phyloP scores from a whole-genome alignment of 2,113 vertebrate genomes.

The Sinocyclocheilus rhinocerous region DNA sequence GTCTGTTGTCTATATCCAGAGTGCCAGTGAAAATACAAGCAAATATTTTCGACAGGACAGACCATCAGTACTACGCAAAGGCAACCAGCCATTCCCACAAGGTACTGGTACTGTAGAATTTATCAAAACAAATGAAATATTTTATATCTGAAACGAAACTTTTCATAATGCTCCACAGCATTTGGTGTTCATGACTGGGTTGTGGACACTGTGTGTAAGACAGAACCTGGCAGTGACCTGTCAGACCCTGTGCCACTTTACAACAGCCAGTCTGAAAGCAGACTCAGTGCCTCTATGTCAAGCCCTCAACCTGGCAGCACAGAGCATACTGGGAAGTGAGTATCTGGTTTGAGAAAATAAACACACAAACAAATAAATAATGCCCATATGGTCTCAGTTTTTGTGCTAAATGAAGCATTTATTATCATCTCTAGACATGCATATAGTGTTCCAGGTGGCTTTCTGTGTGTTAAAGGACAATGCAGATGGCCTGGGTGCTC shows the following conservation, averaged over 20 bases:
- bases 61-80: conserved; percentile 62
- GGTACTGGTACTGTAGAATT: conserved; percentile 33
- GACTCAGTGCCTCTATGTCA: too few relatives aligned
- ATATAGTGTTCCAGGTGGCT: conserved; percentile 39
- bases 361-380: neutral
- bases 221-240: conserved; percentile 37
- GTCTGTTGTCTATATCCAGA: conserved; percentile 50
- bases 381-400: neutral
- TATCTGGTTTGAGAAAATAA: neutral
- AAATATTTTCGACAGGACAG: conserved; percentile 55
- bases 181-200: conserved; percentile 6
- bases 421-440: conserved; percentile 34
- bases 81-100: conserved; percentile 52
- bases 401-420: neutral
- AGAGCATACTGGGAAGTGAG: conserved; percentile 39
- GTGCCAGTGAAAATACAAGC: conserved; percentile 44
- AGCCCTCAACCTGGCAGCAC: conserved; percentile 6
- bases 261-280: neutral
- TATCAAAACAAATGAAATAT: neutral
- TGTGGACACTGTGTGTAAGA: conserved; percentile 34
- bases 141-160: neutral
- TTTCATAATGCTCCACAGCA: conserved; percentile 31
- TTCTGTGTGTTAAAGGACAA: conserved; percentile 66
- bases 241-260: neutral
- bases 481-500: conserved; percentile 74